Evolutionary conservation across 2,797 vertebrate species (phyloP).

Genomic region (Ptychobarbus kaznakovi): DNA sequence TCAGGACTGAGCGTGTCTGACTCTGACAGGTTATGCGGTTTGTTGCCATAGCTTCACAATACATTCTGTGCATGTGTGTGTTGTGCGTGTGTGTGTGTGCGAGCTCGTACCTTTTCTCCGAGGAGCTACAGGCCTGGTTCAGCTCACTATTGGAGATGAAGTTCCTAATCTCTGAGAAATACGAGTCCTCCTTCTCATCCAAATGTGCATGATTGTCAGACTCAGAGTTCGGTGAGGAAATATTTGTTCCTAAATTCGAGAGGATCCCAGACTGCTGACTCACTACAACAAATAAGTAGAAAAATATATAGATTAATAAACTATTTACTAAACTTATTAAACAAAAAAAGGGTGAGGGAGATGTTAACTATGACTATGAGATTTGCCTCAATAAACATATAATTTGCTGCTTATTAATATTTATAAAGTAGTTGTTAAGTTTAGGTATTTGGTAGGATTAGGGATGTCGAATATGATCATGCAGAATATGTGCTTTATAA

Average conservation of each 20-base stretch:
- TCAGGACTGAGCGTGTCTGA: neutral
- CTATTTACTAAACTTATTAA: neutral
- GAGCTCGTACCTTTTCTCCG: constrained; percentile 87
- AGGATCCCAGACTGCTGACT: constrained; percentile 96
- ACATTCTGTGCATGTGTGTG: constrained; percentile 31
- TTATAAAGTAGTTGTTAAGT: neutral
- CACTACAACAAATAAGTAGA: constrained; percentile 64
- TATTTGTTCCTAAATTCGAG: constrained; percentile 92
- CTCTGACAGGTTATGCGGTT: neutral
- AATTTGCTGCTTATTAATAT: neutral
- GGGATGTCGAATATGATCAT: neutral
- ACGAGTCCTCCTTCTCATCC: constrained; percentile 98
- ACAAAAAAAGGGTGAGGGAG: neutral
- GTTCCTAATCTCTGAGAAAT: constrained; percentile 99
- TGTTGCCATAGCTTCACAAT: constrained; percentile 56
- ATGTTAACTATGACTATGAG: no score
- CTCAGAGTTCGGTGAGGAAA: constrained; percentile 96
- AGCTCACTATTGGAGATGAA: constrained; percentile 98
- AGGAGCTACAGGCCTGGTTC: constrained; percentile 89
- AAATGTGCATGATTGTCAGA: constrained; percentile 99
- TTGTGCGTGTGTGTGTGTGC: constrained; percentile 23
- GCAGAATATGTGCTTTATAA: neutral
- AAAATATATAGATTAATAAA: neutral
- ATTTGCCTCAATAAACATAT: neutral
- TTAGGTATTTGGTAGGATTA: neutral